Conservation (phyloP, 1,140 invertebrate genomes). For the Grapholita molesta region DNA sequence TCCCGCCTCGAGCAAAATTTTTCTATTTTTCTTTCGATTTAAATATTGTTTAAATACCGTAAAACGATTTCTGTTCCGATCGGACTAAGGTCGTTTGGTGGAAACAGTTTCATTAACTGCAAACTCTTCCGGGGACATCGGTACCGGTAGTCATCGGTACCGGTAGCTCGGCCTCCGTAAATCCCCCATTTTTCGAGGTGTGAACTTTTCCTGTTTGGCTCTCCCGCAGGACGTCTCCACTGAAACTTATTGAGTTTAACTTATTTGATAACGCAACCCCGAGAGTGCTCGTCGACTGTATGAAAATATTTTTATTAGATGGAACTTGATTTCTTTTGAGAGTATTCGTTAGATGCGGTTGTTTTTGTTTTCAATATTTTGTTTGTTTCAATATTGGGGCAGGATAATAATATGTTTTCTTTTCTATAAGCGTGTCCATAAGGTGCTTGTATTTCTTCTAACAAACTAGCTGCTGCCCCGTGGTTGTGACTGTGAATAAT, state of each 20-base stretch:
- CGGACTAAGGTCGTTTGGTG: no score
- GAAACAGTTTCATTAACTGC: no score
- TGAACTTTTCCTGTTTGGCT: slow-evolving; percentile 9
- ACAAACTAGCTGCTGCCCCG: no score
- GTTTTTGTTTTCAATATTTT: background rate
- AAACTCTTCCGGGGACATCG: no score
- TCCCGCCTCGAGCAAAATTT: no score
- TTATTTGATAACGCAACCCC: slow-evolving; percentile 33
- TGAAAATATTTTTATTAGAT: slow-evolving; percentile 6
- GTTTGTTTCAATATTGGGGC: background rate
- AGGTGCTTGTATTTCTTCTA: no score
- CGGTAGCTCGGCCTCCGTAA: background rate
- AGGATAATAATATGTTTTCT: no score
- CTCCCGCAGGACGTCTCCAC: background rate
- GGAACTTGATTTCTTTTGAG: background rate
- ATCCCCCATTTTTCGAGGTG: background rate
- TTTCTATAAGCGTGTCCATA: no score
- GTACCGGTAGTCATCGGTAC: background rate
- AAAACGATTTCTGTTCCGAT: no score
- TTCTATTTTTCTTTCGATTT: no score
- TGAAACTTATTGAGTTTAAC: slow-evolving; percentile 36
- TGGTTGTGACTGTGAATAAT: no score
- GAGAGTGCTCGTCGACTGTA: background rate
- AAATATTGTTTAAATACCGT: no score
- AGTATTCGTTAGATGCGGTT: slow-evolving; percentile 3